A percentile compares a stretch with the other conserved stretches of the same genome.
phyloP scores from a whole-genome alignment of 2,888 invertebrate species.

The Trypoxylon attenuatum region DNA sequence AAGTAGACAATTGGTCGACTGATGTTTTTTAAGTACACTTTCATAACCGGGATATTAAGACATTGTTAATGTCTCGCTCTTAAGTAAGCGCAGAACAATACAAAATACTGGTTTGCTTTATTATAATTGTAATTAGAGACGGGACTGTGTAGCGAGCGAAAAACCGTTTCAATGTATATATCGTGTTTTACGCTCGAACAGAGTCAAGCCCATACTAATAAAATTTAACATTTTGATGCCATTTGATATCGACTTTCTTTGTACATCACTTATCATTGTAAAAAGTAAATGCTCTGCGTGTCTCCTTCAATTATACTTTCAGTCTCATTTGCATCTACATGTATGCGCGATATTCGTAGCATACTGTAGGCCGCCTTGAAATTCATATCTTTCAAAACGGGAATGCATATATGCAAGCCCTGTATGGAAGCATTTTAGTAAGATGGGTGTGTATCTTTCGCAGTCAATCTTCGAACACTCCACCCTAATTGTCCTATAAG shows the following conservation, averaged over 20 bases:
- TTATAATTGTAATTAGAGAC: constrained; percentile 59
- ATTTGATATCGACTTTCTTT: constrained; percentile 46
- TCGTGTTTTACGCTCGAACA: constrained; percentile 15
- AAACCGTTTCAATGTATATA: constrained; percentile 17
- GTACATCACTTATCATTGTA: constrained; percentile 51
- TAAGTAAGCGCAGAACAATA: constrained; percentile 70
- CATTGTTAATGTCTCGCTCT: constrained; percentile 64
- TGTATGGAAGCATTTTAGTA: constrained; percentile 67
- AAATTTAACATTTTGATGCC: constrained; percentile 48
- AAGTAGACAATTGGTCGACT: constrained; percentile 62
- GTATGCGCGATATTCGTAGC: constrained; percentile 60
- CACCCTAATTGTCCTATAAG: constrained; percentile 58
- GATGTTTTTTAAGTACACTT: constrained; percentile 72
- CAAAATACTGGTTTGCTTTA: constrained; percentile 71
- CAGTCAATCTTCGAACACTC: constrained; percentile 19
- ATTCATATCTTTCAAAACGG: constrained; percentile 65
- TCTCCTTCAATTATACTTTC: constrained; percentile 61
- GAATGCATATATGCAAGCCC: constrained; percentile 65
- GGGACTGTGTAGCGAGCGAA: constrained; percentile 22
- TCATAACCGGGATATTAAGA: constrained; percentile 67
- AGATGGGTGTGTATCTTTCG: constrained; percentile 15
- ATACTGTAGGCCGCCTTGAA: constrained; percentile 65
- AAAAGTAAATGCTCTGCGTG: constrained; percentile 57
- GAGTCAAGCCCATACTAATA: constrained; percentile 35
- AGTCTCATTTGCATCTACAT: constrained; percentile 68